Percentiles rank a stretch among this genome's conserved stretches.
phyloP scores from a whole-genome alignment of 2,797 vertebrate species.

The Dermochelys coriacea region DNA sequence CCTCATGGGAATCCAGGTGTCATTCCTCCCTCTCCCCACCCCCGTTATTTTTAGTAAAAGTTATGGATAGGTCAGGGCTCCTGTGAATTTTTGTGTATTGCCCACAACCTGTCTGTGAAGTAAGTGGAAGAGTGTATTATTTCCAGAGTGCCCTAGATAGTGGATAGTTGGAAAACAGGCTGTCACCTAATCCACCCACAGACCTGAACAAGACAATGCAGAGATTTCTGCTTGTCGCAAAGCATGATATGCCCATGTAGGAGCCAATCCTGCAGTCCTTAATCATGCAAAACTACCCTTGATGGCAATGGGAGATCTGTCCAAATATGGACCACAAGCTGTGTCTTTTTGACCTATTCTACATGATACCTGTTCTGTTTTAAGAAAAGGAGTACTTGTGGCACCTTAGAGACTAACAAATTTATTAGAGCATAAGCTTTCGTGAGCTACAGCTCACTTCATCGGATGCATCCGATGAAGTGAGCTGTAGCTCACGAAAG shows the following conservation, averaged over 20 bases:
- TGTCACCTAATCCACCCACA: not conserved
- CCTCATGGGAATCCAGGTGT: too few relatives aligned
- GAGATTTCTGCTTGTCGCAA: not conserved
- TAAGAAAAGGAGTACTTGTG: too few relatives aligned
- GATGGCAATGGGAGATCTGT: not conserved
- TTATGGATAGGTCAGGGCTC: too few relatives aligned
- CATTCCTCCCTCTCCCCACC: too few relatives aligned
- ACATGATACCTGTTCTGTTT: not conserved
- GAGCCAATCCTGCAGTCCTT: accelerated
- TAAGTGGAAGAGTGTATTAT: not conserved
- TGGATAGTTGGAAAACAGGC: not conserved
- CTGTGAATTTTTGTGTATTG: too few relatives aligned
- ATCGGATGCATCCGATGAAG: too few relatives aligned
- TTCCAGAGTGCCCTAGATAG: not conserved
- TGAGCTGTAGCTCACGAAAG: too few relatives aligned
- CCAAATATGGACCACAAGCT: not conserved
- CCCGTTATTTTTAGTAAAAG: too few relatives aligned
- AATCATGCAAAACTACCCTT: not conserved
- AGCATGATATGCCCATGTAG: accelerated
- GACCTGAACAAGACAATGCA: not conserved
- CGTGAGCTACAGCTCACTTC: too few relatives aligned
- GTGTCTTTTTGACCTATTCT: not conserved
- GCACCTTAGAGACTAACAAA: too few relatives aligned
- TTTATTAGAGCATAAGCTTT: too few relatives aligned
- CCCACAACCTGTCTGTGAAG: not conserved